Evolutionary conservation across 2,888 invertebrate species (phyloP).

Genomic region (Sminthurides aquaticus): DNA sequence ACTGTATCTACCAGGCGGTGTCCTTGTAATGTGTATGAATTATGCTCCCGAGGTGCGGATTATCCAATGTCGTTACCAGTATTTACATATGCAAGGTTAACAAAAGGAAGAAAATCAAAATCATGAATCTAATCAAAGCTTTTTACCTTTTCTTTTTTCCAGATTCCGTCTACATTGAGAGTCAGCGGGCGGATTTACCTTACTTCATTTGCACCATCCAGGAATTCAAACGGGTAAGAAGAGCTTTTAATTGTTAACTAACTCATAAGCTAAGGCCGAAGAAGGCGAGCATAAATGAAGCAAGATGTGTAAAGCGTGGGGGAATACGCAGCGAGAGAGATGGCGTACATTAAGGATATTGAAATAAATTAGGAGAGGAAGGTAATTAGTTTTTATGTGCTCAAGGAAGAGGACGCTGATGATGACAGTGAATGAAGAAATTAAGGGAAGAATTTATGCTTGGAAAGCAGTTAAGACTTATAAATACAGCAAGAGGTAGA

Average conservation of each 20-base stretch:
- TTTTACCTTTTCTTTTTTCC: conserved; percentile 39
- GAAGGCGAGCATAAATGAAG: no score
- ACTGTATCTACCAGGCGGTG: no score
- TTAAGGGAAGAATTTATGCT: not conserved
- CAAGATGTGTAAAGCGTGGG: no score
- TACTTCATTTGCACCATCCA: conserved; percentile 49
- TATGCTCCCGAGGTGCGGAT: not conserved
- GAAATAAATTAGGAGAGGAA: not conserved
- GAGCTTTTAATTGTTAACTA: not conserved
- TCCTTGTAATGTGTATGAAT: no score
- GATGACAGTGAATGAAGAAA: not conserved
- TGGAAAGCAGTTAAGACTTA: not conserved
- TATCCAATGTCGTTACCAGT: not conserved
- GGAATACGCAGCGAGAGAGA: not conserved
- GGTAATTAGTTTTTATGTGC: conserved; percentile 3
- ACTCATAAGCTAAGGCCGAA: no score
- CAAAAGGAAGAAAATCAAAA: no score
- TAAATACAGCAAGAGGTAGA: not conserved
- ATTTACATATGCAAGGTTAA: no score
- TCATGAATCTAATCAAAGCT: not conserved
- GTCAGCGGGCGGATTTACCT: conserved; percentile 48
- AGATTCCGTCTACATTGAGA: conserved; percentile 50
- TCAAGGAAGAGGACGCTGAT: not conserved
- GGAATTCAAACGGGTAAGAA: conserved; percentile 48
- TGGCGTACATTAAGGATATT: not conserved